Conservation (phyloP, 2,113 vertebrate species). For the Patagioenas fasciata region DNA sequence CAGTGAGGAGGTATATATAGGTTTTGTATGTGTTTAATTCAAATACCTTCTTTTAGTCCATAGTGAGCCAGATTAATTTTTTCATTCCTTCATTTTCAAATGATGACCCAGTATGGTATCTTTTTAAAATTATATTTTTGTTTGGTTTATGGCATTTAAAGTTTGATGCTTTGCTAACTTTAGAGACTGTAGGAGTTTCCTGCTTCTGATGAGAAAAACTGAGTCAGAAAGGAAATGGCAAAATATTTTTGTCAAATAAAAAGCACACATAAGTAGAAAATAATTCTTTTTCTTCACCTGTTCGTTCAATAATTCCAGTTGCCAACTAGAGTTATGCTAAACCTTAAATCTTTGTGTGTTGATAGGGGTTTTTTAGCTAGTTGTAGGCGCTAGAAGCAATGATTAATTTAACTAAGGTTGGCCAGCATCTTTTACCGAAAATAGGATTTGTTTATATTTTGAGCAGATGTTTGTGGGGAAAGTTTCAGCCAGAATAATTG, state of each 20-base stretch:
- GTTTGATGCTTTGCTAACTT: not conserved
- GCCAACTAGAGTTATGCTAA: not conserved
- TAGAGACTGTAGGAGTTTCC: not conserved
- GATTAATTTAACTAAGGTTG: not conserved
- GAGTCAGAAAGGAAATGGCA: not conserved
- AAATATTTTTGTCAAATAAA: not conserved
- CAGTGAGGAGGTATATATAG: not conserved
- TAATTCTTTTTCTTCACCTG: not conserved
- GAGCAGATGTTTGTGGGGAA: not conserved
- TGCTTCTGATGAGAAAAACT: not conserved
- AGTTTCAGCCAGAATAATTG: not conserved
- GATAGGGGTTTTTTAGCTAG: not conserved
- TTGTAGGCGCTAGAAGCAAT: not conserved
- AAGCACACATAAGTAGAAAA: not conserved
- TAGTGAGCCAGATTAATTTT: not conserved
- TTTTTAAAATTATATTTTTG: not conserved
- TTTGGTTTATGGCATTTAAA: not conserved
- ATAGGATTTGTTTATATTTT: not conserved
- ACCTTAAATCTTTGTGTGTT: not conserved
- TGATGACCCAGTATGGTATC: accelerated
- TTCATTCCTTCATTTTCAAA: not conserved
- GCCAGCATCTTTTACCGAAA: not conserved
- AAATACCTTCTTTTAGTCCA: not conserved
- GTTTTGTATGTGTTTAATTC: not conserved
- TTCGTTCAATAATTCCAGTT: not conserved